These are phyloP conservation scores for Brenthis daphne DNA, from an alignment of 2,888 invertebrate species.

Conservation along the genomic window DNA sequence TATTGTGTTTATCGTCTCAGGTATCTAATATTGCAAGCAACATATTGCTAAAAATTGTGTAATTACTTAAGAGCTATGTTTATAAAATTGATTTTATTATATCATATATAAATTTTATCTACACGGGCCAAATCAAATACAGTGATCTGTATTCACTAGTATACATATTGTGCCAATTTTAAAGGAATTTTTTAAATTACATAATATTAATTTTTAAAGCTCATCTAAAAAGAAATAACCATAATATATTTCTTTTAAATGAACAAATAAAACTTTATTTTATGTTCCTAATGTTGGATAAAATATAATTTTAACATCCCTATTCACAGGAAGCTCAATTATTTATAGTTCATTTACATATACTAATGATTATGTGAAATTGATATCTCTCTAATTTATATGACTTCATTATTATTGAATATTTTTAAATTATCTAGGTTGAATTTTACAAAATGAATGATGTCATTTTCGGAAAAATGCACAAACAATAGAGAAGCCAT, in stretches of 20 bases:
- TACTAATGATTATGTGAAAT: too few relatives aligned
- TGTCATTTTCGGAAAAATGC: constrained; percentile 1
- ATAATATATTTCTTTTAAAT: constrained; percentile 1
- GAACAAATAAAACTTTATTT: not conserved
- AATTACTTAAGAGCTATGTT: not conserved
- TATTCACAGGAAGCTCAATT: too few relatives aligned
- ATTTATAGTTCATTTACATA: too few relatives aligned
- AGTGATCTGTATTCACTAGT: constrained; percentile 11
- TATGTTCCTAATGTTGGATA: too few relatives aligned
- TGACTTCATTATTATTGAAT: too few relatives aligned
- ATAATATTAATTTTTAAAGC: constrained; percentile 5
- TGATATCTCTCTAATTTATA: too few relatives aligned
- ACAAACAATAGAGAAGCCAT: constrained; percentile 23
- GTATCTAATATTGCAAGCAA: not conserved
- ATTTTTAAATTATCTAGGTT: too few relatives aligned
- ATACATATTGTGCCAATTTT: constrained; percentile 21
- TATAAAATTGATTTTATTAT: not conserved
- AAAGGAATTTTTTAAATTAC: constrained; percentile 2
- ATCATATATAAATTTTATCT: not conserved
- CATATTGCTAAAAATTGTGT: not conserved
- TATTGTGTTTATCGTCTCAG: constrained; percentile 9
- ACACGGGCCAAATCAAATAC: constrained; percentile 16
- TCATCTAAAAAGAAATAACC: not conserved
- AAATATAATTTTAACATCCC: too few relatives aligned
- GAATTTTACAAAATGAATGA: not conserved